Evolutionary conservation across 92 coral and sea anemone species (phyloP).

Genomic region (Anthopleura xanthogrammica): DNA sequence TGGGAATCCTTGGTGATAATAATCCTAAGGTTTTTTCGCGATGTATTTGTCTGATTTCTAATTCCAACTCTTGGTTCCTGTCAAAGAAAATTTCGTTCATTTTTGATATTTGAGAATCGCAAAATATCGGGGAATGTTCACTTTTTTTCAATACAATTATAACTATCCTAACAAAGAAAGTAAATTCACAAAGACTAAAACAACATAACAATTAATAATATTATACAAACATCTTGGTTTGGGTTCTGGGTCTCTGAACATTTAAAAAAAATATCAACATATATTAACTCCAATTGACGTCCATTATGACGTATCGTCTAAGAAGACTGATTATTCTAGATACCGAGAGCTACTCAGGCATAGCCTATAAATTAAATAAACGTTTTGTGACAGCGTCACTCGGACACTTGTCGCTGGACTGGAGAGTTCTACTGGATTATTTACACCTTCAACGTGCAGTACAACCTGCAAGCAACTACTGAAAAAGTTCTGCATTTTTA

Average conservation of each 20-base stretch:
- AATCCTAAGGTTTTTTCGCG: constrained; percentile 56
- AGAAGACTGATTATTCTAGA: background rate
- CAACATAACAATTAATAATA: too few relatives aligned
- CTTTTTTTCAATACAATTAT: too few relatives aligned
- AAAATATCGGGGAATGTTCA: too few relatives aligned
- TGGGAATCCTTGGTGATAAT: background rate
- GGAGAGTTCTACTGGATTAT: background rate
- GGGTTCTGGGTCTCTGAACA: background rate
- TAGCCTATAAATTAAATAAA: background rate
- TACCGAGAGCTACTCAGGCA: background rate
- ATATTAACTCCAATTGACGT: background rate
- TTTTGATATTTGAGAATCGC: background rate
- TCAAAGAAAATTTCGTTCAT: background rate
- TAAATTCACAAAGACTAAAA: too few relatives aligned
- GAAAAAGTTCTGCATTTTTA: background rate
- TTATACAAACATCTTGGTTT: background rate
- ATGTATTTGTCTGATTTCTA: constrained; percentile 44
- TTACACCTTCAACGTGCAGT: background rate
- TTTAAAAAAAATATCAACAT: background rate
- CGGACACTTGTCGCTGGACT: background rate
- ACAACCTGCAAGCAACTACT: background rate
- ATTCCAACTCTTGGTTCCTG: constrained; percentile 78
- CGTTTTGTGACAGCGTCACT: background rate
- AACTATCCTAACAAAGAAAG: too few relatives aligned
- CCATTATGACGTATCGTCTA: background rate